Percentiles rank a stretch among this genome's conserved stretches.
phyloP scores from a whole-genome alignment of 1,140 invertebrate species.

The Aphaenogaster rudis region DNA sequence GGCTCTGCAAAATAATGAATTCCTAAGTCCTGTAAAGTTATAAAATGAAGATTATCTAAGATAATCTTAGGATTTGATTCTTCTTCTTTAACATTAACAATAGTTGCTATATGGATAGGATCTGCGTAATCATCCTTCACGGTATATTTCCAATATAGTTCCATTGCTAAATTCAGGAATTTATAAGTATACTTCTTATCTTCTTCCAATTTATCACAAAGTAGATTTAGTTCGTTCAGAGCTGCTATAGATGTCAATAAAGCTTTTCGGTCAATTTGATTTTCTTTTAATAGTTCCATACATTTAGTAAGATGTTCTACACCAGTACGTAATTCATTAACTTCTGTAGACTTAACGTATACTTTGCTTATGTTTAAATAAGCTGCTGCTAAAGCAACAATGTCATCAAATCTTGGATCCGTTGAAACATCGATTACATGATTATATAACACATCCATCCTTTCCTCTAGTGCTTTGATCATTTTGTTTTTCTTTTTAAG shows the following conservation, averaged over 20 bases:
- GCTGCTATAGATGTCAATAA: background rate
- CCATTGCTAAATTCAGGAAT: background rate
- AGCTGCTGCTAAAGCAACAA: background rate
- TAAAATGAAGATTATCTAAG: background rate
- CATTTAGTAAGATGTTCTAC: background rate
- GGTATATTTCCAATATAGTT: constrained; percentile 6
- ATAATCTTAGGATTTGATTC: background rate
- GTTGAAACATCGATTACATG: background rate
- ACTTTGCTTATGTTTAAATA: background rate
- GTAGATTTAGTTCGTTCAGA: background rate
- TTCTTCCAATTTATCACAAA: background rate
- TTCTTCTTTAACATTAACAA: background rate
- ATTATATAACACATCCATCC: background rate
- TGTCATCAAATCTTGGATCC: background rate
- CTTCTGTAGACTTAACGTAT: background rate
- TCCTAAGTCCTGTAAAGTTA: background rate
- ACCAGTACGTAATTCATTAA: background rate
- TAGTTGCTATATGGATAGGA: background rate
- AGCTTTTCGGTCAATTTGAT: background rate
- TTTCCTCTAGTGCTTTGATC: background rate
- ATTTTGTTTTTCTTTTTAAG: background rate
- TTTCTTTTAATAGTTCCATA: background rate
- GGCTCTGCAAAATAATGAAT: background rate
- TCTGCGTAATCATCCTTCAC: background rate
- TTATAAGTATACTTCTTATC: background rate